These are phyloP conservation scores for Hyposoter dolosus DNA, from an alignment of 2,888 invertebrate species.

Conservation along the genomic window DNA sequence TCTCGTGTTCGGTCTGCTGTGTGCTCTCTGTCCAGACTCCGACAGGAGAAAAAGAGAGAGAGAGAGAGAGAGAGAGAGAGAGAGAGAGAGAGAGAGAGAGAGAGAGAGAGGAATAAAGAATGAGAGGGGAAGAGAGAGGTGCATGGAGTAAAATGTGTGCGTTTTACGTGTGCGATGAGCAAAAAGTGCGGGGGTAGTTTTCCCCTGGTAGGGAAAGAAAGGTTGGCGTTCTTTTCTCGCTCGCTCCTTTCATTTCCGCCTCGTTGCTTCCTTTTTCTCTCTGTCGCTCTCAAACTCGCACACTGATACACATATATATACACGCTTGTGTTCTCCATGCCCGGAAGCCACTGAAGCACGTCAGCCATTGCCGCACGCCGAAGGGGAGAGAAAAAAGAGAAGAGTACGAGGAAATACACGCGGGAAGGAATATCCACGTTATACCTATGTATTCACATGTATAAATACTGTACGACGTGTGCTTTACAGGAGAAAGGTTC, in stretches of 20 bases:
- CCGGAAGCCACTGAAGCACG: constrained; percentile 69
- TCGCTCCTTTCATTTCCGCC: constrained; percentile 62
- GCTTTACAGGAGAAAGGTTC: constrained; percentile 44
- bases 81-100: constrained; percentile 41
- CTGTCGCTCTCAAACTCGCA: constrained; percentile 25
- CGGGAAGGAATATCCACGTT: constrained; percentile 33
- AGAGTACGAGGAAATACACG: constrained; percentile 50
- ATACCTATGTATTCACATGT: constrained; percentile 19
- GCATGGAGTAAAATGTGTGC: constrained; percentile 56
- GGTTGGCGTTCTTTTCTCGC: constrained; percentile 65
- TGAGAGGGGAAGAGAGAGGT: constrained; percentile 50
- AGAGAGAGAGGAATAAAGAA: constrained; percentile 37
- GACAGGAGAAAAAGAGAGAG: constrained; percentile 49
- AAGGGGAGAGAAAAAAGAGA: constrained; percentile 53
- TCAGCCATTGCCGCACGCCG: constrained; percentile 63
- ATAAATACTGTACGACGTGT: constrained; percentile 34
- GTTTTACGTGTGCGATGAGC: constrained; percentile 62
- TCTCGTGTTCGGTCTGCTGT: constrained; percentile 73
- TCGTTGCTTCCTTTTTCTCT: constrained; percentile 46
- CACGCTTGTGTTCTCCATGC: constrained; percentile 31
- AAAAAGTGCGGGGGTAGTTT: constrained; percentile 65
- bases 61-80: constrained; percentile 34
- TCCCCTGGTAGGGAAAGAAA: constrained; percentile 33
- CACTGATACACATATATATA: background rate
- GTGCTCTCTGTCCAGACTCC: constrained; percentile 71